Conservation (phyloP, 2,888 invertebrate species). For the Emmelina monodactyla region DNA sequence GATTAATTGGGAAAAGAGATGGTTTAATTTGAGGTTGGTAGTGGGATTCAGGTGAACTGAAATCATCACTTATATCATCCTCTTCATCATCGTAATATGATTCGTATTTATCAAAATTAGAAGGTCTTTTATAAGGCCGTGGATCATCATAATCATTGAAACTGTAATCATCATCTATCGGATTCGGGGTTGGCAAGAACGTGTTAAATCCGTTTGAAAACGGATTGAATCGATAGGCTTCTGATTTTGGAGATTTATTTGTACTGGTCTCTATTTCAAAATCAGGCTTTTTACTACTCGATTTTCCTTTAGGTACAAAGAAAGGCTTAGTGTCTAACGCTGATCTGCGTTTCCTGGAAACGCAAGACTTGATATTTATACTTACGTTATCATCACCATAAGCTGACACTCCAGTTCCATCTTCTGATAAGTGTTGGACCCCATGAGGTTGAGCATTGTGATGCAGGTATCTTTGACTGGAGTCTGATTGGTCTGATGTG, state of each 20-base stretch:
- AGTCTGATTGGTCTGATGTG: constrained; percentile 19
- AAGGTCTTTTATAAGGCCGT: constrained; percentile 12
- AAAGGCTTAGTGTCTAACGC: constrained; percentile 34
- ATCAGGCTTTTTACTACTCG: neutral
- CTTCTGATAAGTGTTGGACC: constrained; percentile 42
- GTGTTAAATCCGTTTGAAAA: constrained; percentile 20
- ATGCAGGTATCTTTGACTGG: constrained; percentile 35
- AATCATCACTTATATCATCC: constrained; percentile 22
- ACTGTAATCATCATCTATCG: constrained; percentile 27
- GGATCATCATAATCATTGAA: constrained; percentile 23
- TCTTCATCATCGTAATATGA: constrained; percentile 22
- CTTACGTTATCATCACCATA: constrained; percentile 51
- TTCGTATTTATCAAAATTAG: constrained; percentile 21
- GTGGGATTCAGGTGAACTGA: constrained; percentile 21
- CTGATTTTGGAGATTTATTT: constrained; percentile 11
- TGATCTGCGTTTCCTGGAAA: constrained; percentile 22
- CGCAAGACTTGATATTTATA: constrained; percentile 20
- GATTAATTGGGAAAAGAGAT: constrained; percentile 3
- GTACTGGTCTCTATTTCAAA: neutral
- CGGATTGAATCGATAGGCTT: constrained; percentile 6
- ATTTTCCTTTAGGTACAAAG: constrained; percentile 17
- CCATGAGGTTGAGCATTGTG: constrained; percentile 33
- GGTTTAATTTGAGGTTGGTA: constrained; percentile 15
- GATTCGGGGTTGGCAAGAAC: constrained; percentile 25
- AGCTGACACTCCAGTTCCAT: constrained; percentile 45